Conservation (phyloP, 2,797 vertebrate species). For the Falco biarmicus region DNA sequence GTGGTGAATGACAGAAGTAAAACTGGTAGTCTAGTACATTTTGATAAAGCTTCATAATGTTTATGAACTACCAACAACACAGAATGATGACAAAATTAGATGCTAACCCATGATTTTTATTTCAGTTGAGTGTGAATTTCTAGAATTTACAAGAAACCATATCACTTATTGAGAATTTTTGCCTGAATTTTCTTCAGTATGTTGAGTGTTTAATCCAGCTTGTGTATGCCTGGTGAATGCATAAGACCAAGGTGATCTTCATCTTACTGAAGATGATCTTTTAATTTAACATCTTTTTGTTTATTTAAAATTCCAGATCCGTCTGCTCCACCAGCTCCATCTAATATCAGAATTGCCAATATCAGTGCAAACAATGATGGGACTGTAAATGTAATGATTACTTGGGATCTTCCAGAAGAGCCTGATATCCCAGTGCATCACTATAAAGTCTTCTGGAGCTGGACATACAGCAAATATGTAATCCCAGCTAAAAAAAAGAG, state of each 20-base stretch:
- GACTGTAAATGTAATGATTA: conserved; percentile 80
- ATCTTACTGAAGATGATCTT: neutral
- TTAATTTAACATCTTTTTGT: neutral
- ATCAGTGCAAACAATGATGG: conserved; percentile 81
- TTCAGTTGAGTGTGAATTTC: neutral
- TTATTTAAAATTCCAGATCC: conserved; percentile 82
- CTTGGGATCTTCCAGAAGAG: conserved; percentile 89
- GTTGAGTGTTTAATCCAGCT: neutral
- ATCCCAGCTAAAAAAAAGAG: conserved; percentile 91
- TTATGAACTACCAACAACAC: neutral
- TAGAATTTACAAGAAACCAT: neutral
- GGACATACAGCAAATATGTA: conserved; percentile 84
- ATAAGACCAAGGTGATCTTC: neutral
- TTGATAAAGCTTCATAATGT: neutral
- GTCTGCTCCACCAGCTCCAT: conserved; percentile 85
- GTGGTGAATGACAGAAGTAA: neutral
- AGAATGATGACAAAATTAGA: neutral
- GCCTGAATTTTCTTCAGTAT: neutral
- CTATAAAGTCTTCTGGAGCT: conserved; percentile 96
- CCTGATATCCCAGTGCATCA: conserved; percentile 92
- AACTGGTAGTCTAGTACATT: neutral
- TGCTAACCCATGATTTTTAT: neutral
- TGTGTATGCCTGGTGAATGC: rapidly evolving
- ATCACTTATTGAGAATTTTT: neutral
- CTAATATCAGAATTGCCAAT: conserved; percentile 83